Conservation (phyloP, 2,888 invertebrate genomes). For the Lasioglossum morio region DNA sequence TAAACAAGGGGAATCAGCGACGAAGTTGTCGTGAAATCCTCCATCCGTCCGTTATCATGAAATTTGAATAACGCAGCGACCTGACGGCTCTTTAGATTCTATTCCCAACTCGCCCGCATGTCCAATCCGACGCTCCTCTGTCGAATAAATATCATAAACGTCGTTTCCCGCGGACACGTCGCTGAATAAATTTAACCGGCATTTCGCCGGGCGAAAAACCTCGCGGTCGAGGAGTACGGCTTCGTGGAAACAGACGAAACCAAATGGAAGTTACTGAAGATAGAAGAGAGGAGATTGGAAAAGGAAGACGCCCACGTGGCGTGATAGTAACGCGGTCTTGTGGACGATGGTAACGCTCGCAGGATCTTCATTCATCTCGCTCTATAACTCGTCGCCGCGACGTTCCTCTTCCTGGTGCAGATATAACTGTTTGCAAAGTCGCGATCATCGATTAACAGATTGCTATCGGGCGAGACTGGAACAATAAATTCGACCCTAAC, state of each 20-base stretch:
- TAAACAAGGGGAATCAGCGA: conserved; percentile 27
- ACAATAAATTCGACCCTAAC: neutral
- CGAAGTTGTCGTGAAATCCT: conserved; percentile 26
- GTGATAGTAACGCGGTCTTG: conserved; percentile 45
- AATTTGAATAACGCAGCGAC: conserved; percentile 45
- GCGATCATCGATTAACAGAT: neutral
- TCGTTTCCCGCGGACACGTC: conserved; percentile 32
- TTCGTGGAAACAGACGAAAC: conserved; percentile 38
- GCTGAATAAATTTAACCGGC: conserved; percentile 47
- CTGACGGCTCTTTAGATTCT: conserved; percentile 26
- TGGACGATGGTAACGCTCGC: conserved; percentile 16
- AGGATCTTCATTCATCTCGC: conserved; percentile 50
- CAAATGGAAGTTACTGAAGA: conserved; percentile 63
- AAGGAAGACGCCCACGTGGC: conserved; percentile 63
- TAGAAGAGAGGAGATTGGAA: conserved; percentile 55
- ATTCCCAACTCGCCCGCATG: conserved; percentile 47
- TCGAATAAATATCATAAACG: conserved; percentile 58
- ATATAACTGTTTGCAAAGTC: neutral
- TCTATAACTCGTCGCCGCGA: neutral
- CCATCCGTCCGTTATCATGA: conserved; percentile 34
- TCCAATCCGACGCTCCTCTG: conserved; percentile 16
- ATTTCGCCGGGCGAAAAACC: conserved; percentile 30
- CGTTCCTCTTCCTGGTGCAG: neutral
- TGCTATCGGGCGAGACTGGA: neutral
- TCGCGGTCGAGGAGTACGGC: neutral